phyloP scores from a whole-genome alignment of 2,113 vertebrate genomes.

The Jacana jacana region DNA sequence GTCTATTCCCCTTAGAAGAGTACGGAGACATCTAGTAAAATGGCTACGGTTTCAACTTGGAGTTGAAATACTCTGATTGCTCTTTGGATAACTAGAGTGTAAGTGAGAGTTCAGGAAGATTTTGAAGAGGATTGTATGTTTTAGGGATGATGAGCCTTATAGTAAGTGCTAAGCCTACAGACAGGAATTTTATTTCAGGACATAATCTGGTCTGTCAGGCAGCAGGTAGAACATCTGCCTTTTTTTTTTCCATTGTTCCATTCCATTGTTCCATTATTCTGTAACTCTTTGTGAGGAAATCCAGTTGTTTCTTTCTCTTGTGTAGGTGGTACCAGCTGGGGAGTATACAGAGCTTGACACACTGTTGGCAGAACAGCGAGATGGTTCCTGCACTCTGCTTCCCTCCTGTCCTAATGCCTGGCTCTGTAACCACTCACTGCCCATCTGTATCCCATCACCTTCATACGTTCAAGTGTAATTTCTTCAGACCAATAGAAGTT shows the following conservation, averaged over 20 bases:
- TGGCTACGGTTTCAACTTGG: background rate
- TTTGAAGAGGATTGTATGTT: background rate
- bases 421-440: background rate
- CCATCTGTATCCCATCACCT: background rate
- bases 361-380: background rate
- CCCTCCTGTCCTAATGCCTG: background rate
- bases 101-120: background rate
- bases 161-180: background rate
- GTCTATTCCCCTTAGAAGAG: background rate
- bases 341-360: background rate
- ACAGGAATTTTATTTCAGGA: background rate
- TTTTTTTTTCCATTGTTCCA: no score
- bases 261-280: background rate
- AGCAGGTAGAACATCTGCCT: background rate
- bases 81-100: background rate
- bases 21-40: background rate
- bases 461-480: background rate
- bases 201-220: background rate
- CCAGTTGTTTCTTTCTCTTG: background rate
- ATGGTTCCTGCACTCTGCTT: background rate
- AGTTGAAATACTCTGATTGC: background rate
- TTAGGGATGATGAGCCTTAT: fast-evolving
- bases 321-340: background rate
- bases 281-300: background rate
- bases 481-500: background rate